These are phyloP conservation scores for Drosophila seguyi DNA, from an alignment of 1,140 invertebrate genomes.

Conservation along the genomic window DNA sequence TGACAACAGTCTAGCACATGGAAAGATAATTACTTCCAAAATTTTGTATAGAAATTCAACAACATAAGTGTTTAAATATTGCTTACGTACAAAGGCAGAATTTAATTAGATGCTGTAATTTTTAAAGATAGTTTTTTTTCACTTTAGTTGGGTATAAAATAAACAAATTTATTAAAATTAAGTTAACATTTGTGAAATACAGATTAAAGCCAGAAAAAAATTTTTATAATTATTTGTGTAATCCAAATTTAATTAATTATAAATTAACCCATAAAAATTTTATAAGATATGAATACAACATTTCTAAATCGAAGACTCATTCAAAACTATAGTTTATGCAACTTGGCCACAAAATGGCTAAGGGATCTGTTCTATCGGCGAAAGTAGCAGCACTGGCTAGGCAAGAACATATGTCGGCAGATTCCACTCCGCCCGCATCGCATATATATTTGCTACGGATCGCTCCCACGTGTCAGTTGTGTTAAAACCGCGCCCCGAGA, in stretches of 20 bases:
- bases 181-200: no score
- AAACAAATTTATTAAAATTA: background rate
- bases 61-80: no score
- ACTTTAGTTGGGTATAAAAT: no score
- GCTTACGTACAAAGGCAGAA: no score
- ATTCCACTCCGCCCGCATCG: background rate
- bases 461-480: slow-evolving; percentile 46
- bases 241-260: background rate
- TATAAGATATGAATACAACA: background rate
- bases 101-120: no score
- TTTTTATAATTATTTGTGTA: background rate
- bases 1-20: no score
- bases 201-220: no score
- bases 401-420: slow-evolving; percentile 20
- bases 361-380: background rate
- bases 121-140: no score
- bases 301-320: background rate
- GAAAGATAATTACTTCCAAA: no score
- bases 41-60: no score
- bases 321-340: background rate
- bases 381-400: slow-evolving; percentile 10
- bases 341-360: slow-evolving; percentile 7
- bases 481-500: slow-evolving; percentile 20
- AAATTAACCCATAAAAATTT: background rate
- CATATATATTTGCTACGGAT: slow-evolving; percentile 22